Percentiles rank a stretch among this genome's conserved stretches.
Conservation (phyloP, 2,113 vertebrate species). For the Aplodontia rufa region DNA sequence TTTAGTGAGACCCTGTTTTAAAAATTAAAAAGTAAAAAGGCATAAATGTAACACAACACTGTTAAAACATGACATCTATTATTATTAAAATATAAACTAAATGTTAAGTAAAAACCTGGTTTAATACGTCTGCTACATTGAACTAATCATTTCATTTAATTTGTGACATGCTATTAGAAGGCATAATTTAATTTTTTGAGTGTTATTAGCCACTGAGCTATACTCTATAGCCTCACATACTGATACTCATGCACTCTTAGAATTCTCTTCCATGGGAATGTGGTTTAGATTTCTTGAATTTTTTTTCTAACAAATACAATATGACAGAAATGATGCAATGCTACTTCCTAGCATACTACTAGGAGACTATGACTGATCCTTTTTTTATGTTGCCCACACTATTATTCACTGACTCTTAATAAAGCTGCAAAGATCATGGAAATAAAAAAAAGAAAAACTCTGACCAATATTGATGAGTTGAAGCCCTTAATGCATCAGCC, state of each 20-base stretch:
- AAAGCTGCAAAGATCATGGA: not conserved
- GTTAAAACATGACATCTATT: not conserved
- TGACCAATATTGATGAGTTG: not conserved
- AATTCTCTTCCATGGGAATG: not conserved
- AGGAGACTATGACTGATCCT: not conserved
- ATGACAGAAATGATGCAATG: not conserved
- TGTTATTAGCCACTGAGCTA: not conserved
- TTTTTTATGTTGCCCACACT: not conserved
- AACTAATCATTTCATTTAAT: not conserved
- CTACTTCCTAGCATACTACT: not conserved
- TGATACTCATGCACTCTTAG: not conserved
- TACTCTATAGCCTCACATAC: not conserved
- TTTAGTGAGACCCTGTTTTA: too few species aligned
- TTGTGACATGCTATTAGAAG: not conserved
- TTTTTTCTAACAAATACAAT: not conserved
- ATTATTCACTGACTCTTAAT: not conserved
- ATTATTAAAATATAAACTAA: conserved; percentile 8
- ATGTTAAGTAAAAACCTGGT: not conserved
- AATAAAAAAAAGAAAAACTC: not conserved
- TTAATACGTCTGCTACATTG: not conserved
- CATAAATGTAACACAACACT: not conserved
- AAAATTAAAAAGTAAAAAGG: too few species aligned
- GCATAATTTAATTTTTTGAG: not conserved
- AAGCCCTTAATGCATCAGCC: not conserved
- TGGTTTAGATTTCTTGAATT: not conserved